These are phyloP conservation scores for Vanessa cardui DNA, from an alignment of 2,888 invertebrate genomes.

Conservation along the genomic window DNA sequence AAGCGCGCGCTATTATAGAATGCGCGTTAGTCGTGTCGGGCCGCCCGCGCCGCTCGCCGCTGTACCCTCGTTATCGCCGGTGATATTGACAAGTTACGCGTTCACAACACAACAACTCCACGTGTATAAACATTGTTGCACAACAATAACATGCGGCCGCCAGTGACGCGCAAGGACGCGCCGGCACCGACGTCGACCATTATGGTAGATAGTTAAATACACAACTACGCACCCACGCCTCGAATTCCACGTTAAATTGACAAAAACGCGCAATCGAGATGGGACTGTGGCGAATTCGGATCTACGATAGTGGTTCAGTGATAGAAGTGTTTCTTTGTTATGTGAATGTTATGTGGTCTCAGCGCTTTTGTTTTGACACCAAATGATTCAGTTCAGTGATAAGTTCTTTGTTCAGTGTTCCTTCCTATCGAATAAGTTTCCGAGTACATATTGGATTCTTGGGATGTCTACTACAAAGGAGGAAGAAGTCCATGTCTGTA, in stretches of 20 bases:
- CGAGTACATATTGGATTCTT: slow-evolving; percentile 32
- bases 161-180: slow-evolving; percentile 54
- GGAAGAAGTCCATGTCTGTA: slow-evolving; percentile 51
- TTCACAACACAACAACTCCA: slow-evolving; percentile 73
- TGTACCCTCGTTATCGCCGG: slow-evolving; percentile 67
- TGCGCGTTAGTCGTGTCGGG: slow-evolving; percentile 75
- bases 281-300: slow-evolving; percentile 47
- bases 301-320: slow-evolving; percentile 53
- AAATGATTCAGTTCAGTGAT: slow-evolving; percentile 49
- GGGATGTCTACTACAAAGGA: slow-evolving; percentile 44
- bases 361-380: slow-evolving; percentile 48
- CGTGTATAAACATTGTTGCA: slow-evolving; percentile 81
- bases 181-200: slow-evolving; percentile 22
- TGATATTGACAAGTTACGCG: slow-evolving; percentile 53
- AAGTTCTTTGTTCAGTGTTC: slow-evolving; percentile 49
- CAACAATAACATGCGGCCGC: slow-evolving; percentile 75
- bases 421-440: slow-evolving; percentile 37
- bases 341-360: slow-evolving; percentile 49
- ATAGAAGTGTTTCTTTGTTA: slow-evolving; percentile 57
- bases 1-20: slow-evolving; percentile 48
- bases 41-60: slow-evolving; percentile 70
- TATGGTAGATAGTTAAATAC: slow-evolving; percentile 34
- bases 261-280: slow-evolving; percentile 28
- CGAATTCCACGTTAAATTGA: slow-evolving; percentile 15
- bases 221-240: slow-evolving; percentile 37